Percentiles rank a stretch among this genome's conserved stretches.
These are phyloP conservation scores for Phaenicophaeus curvirostris DNA, from an alignment of 2,797 vertebrate genomes.

Conservation along the genomic window DNA sequence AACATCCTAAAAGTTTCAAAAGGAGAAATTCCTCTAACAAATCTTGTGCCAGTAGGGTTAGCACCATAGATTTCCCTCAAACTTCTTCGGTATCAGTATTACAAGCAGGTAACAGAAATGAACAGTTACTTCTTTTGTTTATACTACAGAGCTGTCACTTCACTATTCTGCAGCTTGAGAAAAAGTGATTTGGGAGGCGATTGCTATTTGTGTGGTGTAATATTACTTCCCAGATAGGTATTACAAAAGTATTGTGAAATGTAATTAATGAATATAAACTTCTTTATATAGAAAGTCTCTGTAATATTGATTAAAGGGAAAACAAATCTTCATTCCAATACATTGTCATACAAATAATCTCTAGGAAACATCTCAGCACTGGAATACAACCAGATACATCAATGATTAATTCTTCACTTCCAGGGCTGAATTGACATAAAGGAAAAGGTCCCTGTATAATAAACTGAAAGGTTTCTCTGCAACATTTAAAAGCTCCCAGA, in stretches of 20 bases:
- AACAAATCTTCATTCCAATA: not conserved
- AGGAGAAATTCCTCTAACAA: not conserved
- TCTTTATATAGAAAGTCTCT: not conserved
- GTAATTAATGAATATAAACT: not conserved
- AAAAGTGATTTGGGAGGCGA: accelerated
- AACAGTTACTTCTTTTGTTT: not conserved
- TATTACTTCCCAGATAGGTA: not conserved
- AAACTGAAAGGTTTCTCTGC: not conserved
- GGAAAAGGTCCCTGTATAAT: not conserved
- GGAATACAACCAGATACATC: not conserved
- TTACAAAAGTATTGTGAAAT: not conserved
- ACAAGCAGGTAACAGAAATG: not conserved
- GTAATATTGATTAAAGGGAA: not conserved
- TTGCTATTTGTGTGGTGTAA: not conserved
- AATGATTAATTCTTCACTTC: not conserved
- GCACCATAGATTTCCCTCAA: not conserved
- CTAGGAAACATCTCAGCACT: not conserved
- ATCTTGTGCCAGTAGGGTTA: not conserved
- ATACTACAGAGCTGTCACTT: not conserved
- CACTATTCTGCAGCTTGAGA: not conserved
- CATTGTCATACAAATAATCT: not conserved
- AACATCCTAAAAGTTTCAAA: not conserved
- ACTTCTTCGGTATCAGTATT: not conserved
- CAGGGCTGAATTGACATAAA: not conserved
- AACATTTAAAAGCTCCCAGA: not conserved